A percentile compares a stretch with the other conserved stretches of the same genome.
phyloP scores from a whole-genome alignment of 2,113 vertebrate species.

The Monopterus albus region DNA sequence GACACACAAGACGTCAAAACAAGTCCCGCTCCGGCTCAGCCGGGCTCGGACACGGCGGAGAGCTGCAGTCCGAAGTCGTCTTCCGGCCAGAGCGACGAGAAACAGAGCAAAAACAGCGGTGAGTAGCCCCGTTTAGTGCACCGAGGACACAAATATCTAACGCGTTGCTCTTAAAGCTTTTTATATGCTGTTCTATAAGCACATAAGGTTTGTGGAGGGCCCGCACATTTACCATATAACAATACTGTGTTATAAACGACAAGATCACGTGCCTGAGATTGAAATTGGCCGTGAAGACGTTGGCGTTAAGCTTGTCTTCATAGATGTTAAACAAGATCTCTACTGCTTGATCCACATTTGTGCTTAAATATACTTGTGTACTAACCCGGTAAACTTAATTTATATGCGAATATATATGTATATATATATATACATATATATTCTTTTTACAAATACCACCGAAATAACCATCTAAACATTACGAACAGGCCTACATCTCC shows the following conservation, averaged over 20 bases:
- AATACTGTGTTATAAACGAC: slow-evolving; percentile 98
- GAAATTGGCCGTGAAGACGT: slow-evolving; percentile 98
- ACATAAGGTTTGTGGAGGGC: slow-evolving; percentile 98
- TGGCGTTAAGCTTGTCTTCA: slow-evolving; percentile 67
- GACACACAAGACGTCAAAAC: slow-evolving; percentile 86
- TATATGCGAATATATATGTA: too few relatives aligned
- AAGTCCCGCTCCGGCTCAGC: slow-evolving; percentile 82
- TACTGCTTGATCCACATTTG: not conserved
- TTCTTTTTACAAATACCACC: too few relatives aligned
- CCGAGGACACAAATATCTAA: slow-evolving; percentile 86
- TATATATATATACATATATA: too few relatives aligned
- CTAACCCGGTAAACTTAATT: too few relatives aligned
- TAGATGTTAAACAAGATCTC: slow-evolving; percentile 29
- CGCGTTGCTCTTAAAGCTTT: slow-evolving; percentile 94
- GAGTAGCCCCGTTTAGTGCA: slow-evolving; percentile 80
- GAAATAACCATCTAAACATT: not conserved
- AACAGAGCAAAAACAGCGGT: slow-evolving; percentile 90
- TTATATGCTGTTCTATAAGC: slow-evolving; percentile 99
- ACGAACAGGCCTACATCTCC: too few relatives aligned
- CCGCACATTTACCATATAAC: slow-evolving; percentile 95
- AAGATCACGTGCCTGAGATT: slow-evolving; percentile 98
- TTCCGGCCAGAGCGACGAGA: slow-evolving; percentile 96
- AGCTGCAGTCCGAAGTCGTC: slow-evolving; percentile 96
- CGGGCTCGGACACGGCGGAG: slow-evolving; percentile 89
- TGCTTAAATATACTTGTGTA: not conserved